Evolutionary conservation across 2,888 invertebrate genomes (phyloP).

Genomic region (Eudemis profundana): DNA sequence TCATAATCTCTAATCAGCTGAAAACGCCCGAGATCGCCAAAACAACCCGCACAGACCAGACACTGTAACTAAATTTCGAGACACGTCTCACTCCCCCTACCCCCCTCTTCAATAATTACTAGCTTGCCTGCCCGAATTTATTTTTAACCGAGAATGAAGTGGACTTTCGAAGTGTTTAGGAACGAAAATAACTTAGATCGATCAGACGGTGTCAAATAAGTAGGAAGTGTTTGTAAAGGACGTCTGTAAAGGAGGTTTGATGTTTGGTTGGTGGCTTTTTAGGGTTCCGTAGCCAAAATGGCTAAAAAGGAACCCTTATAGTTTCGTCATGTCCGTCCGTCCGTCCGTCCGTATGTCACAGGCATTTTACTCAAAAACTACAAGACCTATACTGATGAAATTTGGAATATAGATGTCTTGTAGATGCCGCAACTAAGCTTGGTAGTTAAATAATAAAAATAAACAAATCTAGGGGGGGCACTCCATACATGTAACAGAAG

Average conservation of each 20-base stretch:
- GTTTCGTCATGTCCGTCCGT: too few species aligned
- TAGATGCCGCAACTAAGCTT: too few species aligned
- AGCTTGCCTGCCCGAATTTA: conserved; percentile 40
- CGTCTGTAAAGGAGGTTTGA: conserved; percentile 9
- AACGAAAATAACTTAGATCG: conserved; percentile 37
- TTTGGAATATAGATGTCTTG: too few species aligned
- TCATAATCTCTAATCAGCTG: conserved; percentile 15
- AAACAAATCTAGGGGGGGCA: too few species aligned
- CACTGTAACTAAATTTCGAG: conserved; percentile 35
- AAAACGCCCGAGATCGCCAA: conserved; percentile 1
- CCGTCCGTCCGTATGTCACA: too few species aligned
- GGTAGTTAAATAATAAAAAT: too few species aligned
- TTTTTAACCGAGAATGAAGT: conserved; percentile 40
- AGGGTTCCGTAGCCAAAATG: conserved; percentile 1
- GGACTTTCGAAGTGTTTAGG: conserved; percentile 8
- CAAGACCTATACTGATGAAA: too few species aligned
- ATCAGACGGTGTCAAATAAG: conserved; percentile 18
- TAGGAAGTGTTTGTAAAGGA: conserved; percentile 23
- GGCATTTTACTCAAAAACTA: too few species aligned
- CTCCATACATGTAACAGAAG: too few species aligned
- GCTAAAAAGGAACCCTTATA: too few species aligned
- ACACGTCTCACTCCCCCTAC: conserved; percentile 28
- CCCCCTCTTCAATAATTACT: conserved; percentile 43
- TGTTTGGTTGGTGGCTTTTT: conserved; percentile 1
- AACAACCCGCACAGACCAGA: conserved; percentile 7